Base-by-base conservation (phyloP, 2,113 vertebrate genomes). In the Chloebia gouldiae region DNA sequence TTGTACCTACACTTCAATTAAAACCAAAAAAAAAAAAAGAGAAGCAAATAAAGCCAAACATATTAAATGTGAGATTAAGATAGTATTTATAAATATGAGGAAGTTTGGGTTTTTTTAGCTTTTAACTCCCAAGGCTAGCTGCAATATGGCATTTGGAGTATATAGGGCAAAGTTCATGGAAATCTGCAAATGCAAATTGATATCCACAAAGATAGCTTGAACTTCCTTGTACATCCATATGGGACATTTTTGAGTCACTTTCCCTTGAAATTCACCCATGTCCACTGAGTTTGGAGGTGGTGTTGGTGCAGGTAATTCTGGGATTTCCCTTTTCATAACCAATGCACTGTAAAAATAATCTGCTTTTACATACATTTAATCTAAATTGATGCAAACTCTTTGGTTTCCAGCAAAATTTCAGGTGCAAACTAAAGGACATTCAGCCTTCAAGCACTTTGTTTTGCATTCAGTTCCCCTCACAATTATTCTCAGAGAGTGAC, bases 301-400 rank as follows among this genome's bases (percentile, higher is more conserved):
- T 51, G 4, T 19, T 28, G 9, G 5, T 15, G 3, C 5, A 61
- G 2, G 2, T 13, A 37, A 3, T 64, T 54, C 20, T 47, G 21
- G 2, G 2, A 19, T 75, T 63, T 66, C 24, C 7, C 45, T 85
- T 72, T 61, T 33, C 16, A 42, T 44, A 28, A 21, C 27, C n/a
- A 15, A 8, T 1, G 2, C 8, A 0, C n/a, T 13, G 18, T 10
- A 63, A 81, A 35, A 40, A 6, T 54, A 8, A 44, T 15, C 17
- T 56, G 6, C 15, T 64, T 84, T 81, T 75, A 28, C 22, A 18
- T 10, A 9, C 3, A 39, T 65, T 80, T 71, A 9, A 66, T 47
- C 60, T 21, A 90, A 76, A 73, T 6, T 25, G 6, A 3, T 4
- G 5, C 11, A 40, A 88, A 24, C 1, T 19, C 16, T 76, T 42